Percentiles rank a stretch among this genome's conserved stretches.
These are phyloP conservation scores for Myzus persicae DNA, from an alignment of 1,140 invertebrate genomes.

Conservation along the genomic window DNA sequence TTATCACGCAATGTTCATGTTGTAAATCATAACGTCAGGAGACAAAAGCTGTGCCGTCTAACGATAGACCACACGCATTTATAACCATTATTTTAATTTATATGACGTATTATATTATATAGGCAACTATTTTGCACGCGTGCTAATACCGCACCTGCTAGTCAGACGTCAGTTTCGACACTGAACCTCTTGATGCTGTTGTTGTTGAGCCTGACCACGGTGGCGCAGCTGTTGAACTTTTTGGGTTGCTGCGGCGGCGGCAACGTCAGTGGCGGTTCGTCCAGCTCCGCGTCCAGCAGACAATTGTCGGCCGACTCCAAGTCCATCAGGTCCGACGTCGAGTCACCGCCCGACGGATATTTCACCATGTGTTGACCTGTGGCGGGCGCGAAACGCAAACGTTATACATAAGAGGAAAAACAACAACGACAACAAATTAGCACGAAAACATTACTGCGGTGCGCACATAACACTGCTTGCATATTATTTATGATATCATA, in stretches of 20 bases:
- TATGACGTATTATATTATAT: too few species aligned
- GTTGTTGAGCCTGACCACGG: constrained; percentile 68
- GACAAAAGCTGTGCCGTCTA: too few species aligned
- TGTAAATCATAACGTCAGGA: too few species aligned
- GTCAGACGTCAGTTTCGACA: constrained; percentile 98
- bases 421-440: background rate
- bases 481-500: too few species aligned
- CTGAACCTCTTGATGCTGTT: constrained; percentile 86
- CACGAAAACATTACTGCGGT: background rate
- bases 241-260: constrained; percentile 51
- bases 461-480: background rate
- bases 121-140: too few species aligned
- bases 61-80: too few species aligned
- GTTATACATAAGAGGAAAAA: background rate
- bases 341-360: constrained; percentile 89
- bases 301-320: constrained; percentile 76
- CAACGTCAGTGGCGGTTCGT: constrained; percentile 37
- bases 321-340: constrained; percentile 94
- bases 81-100: too few species aligned
- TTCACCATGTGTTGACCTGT: constrained; percentile 89
- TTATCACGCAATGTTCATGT: too few species aligned
- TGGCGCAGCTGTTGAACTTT: constrained; percentile 50
- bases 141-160: constrained; percentile 74
- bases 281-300: constrained; percentile 30
- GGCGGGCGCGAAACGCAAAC: constrained; percentile 24